Evolutionary conservation across 2,113 vertebrate species (phyloP).

Genomic region (Chitala chitala): DNA sequence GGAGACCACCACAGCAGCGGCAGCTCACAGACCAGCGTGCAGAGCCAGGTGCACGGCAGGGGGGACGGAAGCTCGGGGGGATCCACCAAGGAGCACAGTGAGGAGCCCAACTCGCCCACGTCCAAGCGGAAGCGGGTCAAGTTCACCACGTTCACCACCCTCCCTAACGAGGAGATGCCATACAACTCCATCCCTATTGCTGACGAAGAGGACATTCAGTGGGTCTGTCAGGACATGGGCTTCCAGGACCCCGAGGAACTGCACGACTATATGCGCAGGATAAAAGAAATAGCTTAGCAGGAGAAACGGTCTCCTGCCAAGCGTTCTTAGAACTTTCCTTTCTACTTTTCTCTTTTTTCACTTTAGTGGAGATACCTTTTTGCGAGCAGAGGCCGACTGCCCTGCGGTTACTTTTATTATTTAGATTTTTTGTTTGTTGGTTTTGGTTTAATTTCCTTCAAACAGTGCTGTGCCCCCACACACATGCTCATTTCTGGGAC

Average conservation of each 20-base stretch:
- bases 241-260: slow-evolving; percentile 88
- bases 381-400: slow-evolving; percentile 51
- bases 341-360: slow-evolving; percentile 63
- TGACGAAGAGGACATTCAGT: slow-evolving; percentile 91
- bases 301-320: slow-evolving; percentile 13
- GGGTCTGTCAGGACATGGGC: slow-evolving; percentile 94
- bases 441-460: slow-evolving; percentile 50
- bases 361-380: slow-evolving; percentile 56
- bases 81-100: slow-evolving; percentile 82
- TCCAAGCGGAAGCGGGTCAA: slow-evolving; percentile 97
- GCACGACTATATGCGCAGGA: slow-evolving; percentile 91
- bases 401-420: too few relatives aligned
- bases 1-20: slow-evolving; percentile 91
- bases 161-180: slow-evolving; percentile 87
- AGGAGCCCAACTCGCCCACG: slow-evolving; percentile 91
- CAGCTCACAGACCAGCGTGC: slow-evolving; percentile 93
- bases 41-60: slow-evolving; percentile 90
- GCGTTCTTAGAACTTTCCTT: slow-evolving; percentile 52
- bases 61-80: slow-evolving; percentile 89
- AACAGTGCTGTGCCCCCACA: slow-evolving; percentile 61
- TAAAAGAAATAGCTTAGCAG: slow-evolving; percentile 88
- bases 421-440: too few relatives aligned
- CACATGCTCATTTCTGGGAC: slow-evolving; percentile 48
- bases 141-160: slow-evolving; percentile 93
- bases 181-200: slow-evolving; percentile 92